A percentile compares a stretch with the other conserved stretches of the same genome.
Conservation (phyloP, 2,113 vertebrate genomes). For the Cairina moschata region DNA sequence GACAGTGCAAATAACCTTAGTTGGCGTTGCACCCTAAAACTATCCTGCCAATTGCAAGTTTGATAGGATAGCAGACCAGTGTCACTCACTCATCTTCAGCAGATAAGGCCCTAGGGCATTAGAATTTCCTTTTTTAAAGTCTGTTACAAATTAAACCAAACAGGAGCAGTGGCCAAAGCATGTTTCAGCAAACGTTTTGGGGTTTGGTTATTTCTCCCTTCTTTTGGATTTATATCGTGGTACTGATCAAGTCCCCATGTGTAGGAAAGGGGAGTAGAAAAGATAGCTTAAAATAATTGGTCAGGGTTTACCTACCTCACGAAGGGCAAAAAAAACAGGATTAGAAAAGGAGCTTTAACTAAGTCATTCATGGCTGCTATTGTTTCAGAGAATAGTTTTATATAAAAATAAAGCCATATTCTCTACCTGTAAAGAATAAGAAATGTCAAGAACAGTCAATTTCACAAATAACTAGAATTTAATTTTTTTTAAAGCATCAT, state of each 20-base stretch:
- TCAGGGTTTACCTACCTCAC: conserved; percentile 78
- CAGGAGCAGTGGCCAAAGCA: conserved; percentile 1
- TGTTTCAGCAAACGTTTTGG: background rate
- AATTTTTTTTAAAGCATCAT: background rate
- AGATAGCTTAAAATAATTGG: conserved; percentile 53
- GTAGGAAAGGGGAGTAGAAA: background rate
- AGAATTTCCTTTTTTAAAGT: background rate
- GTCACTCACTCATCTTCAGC: conserved; percentile 32
- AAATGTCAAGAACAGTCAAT: background rate
- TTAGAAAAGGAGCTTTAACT: conserved; percentile 58
- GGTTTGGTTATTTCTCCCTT: background rate
- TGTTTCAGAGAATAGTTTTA: conserved; percentile 68
- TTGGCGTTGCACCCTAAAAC: conserved; percentile 29
- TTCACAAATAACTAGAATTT: background rate
- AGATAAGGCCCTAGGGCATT: conserved; percentile 40
- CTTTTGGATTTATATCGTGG: conserved; percentile 43
- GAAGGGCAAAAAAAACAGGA: conserved; percentile 51
- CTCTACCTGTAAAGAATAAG: conserved; percentile 37
- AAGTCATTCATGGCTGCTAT: conserved; percentile 66
- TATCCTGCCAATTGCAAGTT: conserved; percentile 44
- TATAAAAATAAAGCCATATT: conserved; percentile 65
- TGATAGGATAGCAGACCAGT: conserved; percentile 41
- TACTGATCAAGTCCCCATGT: conserved; percentile 55
- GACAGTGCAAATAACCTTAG: conserved; percentile 34
- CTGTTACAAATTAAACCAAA: conserved; percentile 34